Evolutionary conservation across 2,888 invertebrate species (phyloP).

Genomic region (Cerastoderma edule): DNA sequence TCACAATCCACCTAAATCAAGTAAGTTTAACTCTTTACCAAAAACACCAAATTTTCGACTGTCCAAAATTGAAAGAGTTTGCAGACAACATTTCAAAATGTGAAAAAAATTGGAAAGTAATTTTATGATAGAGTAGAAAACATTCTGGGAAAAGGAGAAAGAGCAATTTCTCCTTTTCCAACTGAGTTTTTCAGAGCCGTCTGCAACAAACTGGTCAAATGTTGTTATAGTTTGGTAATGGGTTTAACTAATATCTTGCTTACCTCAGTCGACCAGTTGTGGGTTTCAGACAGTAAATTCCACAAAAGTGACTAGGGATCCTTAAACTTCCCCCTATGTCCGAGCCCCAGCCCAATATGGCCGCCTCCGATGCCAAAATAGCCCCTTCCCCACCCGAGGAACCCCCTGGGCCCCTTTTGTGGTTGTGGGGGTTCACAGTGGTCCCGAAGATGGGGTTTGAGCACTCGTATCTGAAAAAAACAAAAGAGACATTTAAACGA

Average conservation of each 20-base stretch:
- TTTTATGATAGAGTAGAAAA: too few relatives aligned
- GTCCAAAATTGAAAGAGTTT: too few relatives aligned
- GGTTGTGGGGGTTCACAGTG: slow-evolving; percentile 83
- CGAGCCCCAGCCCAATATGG: slow-evolving; percentile 83
- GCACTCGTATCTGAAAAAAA: slow-evolving; percentile 64
- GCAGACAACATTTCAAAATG: too few relatives aligned
- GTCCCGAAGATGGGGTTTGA: slow-evolving; percentile 72
- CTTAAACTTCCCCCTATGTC: slow-evolving; percentile 84
- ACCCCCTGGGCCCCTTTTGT: slow-evolving; percentile 83
- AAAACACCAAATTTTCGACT: too few relatives aligned
- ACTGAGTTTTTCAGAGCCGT: too few relatives aligned
- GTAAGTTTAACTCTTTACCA: too few relatives aligned
- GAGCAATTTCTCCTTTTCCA: too few relatives aligned
- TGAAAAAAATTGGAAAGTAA: too few relatives aligned
- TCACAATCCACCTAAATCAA: too few relatives aligned
- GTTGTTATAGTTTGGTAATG: too few relatives aligned
- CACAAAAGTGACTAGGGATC: slow-evolving; percentile 84
- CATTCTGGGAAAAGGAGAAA: too few relatives aligned
- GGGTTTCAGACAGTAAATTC: slow-evolving; percentile 83
- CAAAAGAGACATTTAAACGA: background rate
- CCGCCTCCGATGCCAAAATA: slow-evolving; percentile 78
- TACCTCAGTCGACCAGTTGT: slow-evolving; percentile 77
- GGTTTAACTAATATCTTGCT: background rate
- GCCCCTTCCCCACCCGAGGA: slow-evolving; percentile 84
- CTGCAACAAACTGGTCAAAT: too few relatives aligned